phyloP scores from a whole-genome alignment of 2,797 vertebrate species.

The Cetoscarus ocellatus region DNA sequence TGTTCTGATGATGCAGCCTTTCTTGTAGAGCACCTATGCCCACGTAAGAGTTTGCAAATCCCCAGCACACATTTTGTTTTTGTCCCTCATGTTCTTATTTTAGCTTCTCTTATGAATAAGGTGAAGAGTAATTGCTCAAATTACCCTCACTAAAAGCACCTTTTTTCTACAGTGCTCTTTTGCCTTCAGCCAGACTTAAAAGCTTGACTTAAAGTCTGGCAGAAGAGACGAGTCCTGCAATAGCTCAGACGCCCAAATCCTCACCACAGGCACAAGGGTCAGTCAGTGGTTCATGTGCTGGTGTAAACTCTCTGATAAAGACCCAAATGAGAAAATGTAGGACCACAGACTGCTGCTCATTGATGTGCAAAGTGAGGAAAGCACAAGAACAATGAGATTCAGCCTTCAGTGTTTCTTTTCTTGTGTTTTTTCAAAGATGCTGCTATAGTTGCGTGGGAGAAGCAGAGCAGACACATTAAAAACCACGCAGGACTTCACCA shows the following conservation, averaged over 20 bases:
- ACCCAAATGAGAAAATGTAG: constrained; percentile 25
- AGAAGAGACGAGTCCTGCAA: constrained; percentile 31
- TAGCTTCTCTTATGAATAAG: constrained; percentile 5
- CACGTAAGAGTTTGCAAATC: constrained; percentile 1
- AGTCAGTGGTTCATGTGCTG: constrained; percentile 20
- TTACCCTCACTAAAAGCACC: constrained; percentile 28
- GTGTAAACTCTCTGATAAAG: constrained; percentile 26
- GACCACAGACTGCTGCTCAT: background rate
- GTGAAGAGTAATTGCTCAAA: constrained; percentile 41
- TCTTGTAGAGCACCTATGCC: no score
- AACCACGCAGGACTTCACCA: background rate
- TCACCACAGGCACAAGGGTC: constrained; percentile 40
- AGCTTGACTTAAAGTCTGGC: constrained; percentile 16
- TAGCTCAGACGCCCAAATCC: constrained; percentile 47
- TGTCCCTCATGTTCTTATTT: constrained; percentile 9
- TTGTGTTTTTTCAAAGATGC: constrained; percentile 21
- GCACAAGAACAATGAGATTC: constrained; percentile 8
- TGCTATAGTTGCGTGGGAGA: constrained; percentile 44
- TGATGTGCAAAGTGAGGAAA: constrained; percentile 21
- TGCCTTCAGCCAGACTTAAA: constrained; percentile 1
- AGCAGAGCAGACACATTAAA: background rate
- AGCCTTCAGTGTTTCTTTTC: background rate
- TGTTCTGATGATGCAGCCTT: no score
- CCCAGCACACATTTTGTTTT: background rate
- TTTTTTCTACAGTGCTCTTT: constrained; percentile 11